phyloP scores from a whole-genome alignment of 2,888 invertebrate genomes.

The Philhelius pedissequus region DNA sequence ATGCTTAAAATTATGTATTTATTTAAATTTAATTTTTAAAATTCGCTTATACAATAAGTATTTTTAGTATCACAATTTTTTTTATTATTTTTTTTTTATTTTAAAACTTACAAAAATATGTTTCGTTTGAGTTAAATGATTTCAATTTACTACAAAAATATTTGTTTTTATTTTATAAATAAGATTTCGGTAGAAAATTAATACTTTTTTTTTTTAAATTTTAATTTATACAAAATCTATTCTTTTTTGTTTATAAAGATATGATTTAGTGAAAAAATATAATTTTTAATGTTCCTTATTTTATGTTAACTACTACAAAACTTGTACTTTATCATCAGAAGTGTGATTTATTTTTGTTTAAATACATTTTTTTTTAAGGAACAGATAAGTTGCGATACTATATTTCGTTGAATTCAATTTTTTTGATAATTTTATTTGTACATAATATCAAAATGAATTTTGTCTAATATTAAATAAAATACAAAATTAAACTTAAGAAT shows the following conservation, averaged over 20 bases:
- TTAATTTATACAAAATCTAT: background rate
- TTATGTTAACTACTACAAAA: slow-evolving; percentile 60
- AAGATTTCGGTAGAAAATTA: background rate
- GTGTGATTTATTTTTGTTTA: background rate
- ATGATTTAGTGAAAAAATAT: slow-evolving; percentile 7
- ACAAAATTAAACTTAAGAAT: background rate
- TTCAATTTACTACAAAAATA: slow-evolving; percentile 16
- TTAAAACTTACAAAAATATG: slow-evolving; percentile 28
- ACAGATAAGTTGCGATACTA: slow-evolving; percentile 60
- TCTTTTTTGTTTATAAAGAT: slow-evolving; percentile 28
- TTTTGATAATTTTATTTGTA: slow-evolving; percentile 18
- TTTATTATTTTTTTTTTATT: background rate
- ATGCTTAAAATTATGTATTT: slow-evolving; percentile 2
- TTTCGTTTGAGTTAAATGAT: slow-evolving; percentile 33
- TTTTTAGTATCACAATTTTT: slow-evolving; percentile 59
- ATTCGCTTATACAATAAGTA: slow-evolving; percentile 33
- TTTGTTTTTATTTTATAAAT: slow-evolving; percentile 13
- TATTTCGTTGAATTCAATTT: slow-evolving; percentile 13
- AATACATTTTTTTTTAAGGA: slow-evolving; percentile 45
- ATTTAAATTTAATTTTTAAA: slow-evolving; percentile 27
- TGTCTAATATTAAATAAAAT: background rate
- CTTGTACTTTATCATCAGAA: slow-evolving; percentile 61
- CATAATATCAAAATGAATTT: slow-evolving; percentile 34
- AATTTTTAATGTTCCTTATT: slow-evolving; percentile 21
- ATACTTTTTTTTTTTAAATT: background rate